Percentiles rank a stretch among this genome's conserved stretches.
phyloP scores from a whole-genome alignment of 2,113 vertebrate species.

The Phoxinus phoxinus region DNA sequence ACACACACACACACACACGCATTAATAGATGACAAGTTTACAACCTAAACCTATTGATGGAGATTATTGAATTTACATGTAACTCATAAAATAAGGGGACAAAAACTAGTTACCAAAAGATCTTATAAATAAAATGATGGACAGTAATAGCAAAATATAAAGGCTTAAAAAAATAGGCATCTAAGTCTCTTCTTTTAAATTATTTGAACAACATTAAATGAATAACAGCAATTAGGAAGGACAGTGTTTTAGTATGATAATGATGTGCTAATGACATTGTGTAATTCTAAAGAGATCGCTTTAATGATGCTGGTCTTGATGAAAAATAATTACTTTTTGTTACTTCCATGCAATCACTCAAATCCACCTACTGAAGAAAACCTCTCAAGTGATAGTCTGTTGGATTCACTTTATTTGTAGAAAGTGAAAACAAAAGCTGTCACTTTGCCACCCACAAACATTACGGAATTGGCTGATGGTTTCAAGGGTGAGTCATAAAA shows the following conservation, averaged over 20 bases:
- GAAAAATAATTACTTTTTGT: conserved; percentile 13
- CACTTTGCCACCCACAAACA: conserved; percentile 25
- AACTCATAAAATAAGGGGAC: not conserved
- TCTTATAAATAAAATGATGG: not conserved
- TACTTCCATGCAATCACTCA: conserved; percentile 9
- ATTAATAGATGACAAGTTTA: too few species aligned
- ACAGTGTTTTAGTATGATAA: not conserved
- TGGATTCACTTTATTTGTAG: conserved; percentile 9
- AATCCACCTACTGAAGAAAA: conserved; percentile 21
- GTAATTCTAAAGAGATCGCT: not conserved
- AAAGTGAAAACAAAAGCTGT: conserved; percentile 31
- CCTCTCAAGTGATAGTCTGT: not conserved
- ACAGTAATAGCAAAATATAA: not conserved
- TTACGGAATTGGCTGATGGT: not conserved
- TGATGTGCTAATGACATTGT: not conserved
- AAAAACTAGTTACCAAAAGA: not conserved
- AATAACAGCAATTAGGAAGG: not conserved
- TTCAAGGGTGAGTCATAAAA: conserved; percentile 38
- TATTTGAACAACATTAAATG: not conserved
- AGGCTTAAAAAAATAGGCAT: not conserved
- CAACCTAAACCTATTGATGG: too few species aligned
- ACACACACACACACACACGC: too few species aligned
- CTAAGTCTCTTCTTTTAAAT: not conserved
- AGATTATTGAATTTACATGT: too few species aligned
- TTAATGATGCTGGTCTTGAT: conserved; percentile 17